Base-by-base conservation (phyloP, 2,888 invertebrate genomes). In the Auanema sp. region DNA sequence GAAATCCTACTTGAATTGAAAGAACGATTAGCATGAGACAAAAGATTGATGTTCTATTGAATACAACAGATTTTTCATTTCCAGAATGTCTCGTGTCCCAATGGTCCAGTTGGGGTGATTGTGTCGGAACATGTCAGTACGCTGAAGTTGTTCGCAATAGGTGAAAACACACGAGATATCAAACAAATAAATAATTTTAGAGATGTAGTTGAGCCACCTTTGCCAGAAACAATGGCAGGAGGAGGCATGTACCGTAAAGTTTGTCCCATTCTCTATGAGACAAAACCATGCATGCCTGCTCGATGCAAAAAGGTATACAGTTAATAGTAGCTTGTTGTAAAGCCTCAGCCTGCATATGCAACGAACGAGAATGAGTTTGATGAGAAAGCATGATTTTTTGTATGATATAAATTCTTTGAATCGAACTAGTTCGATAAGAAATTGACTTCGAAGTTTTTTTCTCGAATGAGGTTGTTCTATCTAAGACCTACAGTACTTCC, bases 31-130 rank as follows among this genome's bases (percentile, higher is more conserved):
- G 8, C 33, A 33, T 33, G 33, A 33, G 8, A 33, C 3, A 33
- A 33, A 33, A 33, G 33, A 8, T 33, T 33, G 33, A 33, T 33
- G 33, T 33, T 8, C 33, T 33, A 33, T 33, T 5, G 8, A 33
- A 33, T 33, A 5, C 33, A 33, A 33, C 3, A 33, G 8, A n/a
- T n/a, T n/a, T 33, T 5, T 33, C 33, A 5, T 18, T 65, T 69
- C 33, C 65, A 76, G 76, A 76, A 49, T 76, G 76, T 56, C 50
- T 65, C 18, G 72, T 76, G 0, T 70, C 71, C 0, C 61, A 66
- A 43, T 76, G 76, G 76, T 65, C 67, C 10, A 58, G 57, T 16
- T 76, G 76, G 76, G 62, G 67, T 0, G 58, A 65, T 49, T 76
- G 76, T 57, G 65, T 67, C 44, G 76, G 76, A 12, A 70, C 68